These are phyloP conservation scores for Eilema caniola DNA, from an alignment of 2,888 invertebrate genomes.

Conservation along the genomic window DNA sequence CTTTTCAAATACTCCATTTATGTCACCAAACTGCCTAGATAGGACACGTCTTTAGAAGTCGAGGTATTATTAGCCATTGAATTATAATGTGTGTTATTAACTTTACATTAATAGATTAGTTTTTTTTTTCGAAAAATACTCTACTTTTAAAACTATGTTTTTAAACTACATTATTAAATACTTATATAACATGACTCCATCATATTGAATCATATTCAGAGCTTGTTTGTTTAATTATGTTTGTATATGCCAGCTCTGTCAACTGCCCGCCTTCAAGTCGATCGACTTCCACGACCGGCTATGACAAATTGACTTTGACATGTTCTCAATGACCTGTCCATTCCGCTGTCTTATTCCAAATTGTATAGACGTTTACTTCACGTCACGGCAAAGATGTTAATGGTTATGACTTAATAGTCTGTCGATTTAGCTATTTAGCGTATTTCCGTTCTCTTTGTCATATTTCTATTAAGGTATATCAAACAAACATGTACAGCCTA, in stretches of 20 bases:
- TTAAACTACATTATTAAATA: not conserved
- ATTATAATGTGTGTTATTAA: too few relatives aligned
- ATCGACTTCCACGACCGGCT: conserved; percentile 26
- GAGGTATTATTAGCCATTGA: too few relatives aligned
- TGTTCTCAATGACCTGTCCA: conserved; percentile 63
- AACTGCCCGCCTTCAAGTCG: conserved; percentile 51
- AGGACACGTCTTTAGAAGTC: too few relatives aligned
- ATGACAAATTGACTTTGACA: conserved; percentile 61
- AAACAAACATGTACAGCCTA: too few relatives aligned
- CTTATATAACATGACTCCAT: not conserved
- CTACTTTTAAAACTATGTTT: too few relatives aligned
- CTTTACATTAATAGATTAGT: too few relatives aligned
- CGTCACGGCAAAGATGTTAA: conserved; percentile 42
- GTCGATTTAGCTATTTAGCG: conserved; percentile 26
- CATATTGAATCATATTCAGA: conserved; percentile 36
- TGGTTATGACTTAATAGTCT: conserved; percentile 30
- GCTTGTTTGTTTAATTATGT: conserved; percentile 61
- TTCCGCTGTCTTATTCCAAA: conserved; percentile 47
- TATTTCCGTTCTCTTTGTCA: too few relatives aligned
- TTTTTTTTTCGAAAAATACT: too few relatives aligned
- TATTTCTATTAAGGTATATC: too few relatives aligned
- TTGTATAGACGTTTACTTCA: conserved; percentile 41
- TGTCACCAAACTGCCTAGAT: too few relatives aligned
- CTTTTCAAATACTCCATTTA: too few relatives aligned
- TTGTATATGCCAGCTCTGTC: conserved; percentile 51